Evolutionary conservation across 2,888 invertebrate species (phyloP), one percentile per base, ranked within the genome.

Genomic region (Sepioteuthis lessoniana): DNA sequence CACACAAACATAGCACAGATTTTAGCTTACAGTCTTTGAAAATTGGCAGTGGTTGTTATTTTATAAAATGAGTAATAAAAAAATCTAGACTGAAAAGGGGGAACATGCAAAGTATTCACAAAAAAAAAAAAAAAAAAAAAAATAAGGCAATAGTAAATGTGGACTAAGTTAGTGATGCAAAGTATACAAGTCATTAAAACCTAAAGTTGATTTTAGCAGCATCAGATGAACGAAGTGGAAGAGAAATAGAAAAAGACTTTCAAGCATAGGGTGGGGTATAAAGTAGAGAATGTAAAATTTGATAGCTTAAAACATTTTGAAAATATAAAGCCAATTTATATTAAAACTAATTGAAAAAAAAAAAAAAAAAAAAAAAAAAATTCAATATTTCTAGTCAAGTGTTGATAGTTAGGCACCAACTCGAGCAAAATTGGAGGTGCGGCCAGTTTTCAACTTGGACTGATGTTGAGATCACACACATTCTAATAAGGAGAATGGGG

Each of bases 281-380:
- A 55, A 55, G 76, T 16, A n/a, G 76, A 76, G n/a, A n/a, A 10
- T 76, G 13, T 76, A 76, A 76, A 16, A 76, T 76, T n/a, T 76
- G 76, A 10, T 76, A 76, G n/a, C n/a, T 76, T 76, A 35, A 16
- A n/a, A 19, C 4, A 25, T 76, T 31, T 76, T 76, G 76, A 76
- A 76, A 76, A 76, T 76, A 76, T 76, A 76, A 76, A 76, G n/a
- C 76, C n/a, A n/a, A n/a, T 76, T 35, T 76, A n/a, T n/a, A n/a
- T n/a, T 76, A 76, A 76, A 76, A 76, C 19, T 76, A 13, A 76
- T 10, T n/a, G 10, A 5, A 21, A 55, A 55, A 55, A 55, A n/a
- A n/a, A n/a, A n/a, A n/a, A n/a, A n/a, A n/a, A n/a, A n/a, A n/a
- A n/a, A n/a, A n/a, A n/a, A 55, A 25, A 25, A 55, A n/a, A n/a